These are phyloP conservation scores for Drosophila bocqueti DNA, from an alignment of 1,140 invertebrate genomes.

Conservation along the genomic window DNA sequence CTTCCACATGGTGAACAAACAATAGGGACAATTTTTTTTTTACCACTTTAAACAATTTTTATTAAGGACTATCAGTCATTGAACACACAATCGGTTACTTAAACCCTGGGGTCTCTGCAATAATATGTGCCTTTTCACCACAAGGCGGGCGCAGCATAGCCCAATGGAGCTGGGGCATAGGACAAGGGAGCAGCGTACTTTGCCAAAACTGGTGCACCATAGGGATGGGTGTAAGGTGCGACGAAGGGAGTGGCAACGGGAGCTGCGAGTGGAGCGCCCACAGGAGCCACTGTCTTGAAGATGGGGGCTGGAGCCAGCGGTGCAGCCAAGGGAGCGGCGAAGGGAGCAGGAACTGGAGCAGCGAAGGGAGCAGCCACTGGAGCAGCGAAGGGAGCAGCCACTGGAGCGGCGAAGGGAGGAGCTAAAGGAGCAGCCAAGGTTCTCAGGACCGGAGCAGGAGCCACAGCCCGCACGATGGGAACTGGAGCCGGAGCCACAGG, in stretches of 20 bases:
- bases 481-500: constrained; percentile 41
- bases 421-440: constrained; percentile 52
- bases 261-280: constrained; percentile 39
- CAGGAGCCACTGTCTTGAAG: constrained; percentile 21
- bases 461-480: constrained; percentile 18
- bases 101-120: constrained; percentile 39
- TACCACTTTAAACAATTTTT: constrained; percentile 64
- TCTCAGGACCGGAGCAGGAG: constrained; percentile 51
- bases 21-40: constrained; percentile 36
- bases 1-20: constrained; percentile 24
- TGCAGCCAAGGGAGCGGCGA: constrained; percentile 33
- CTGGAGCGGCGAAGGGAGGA: constrained; percentile 46
- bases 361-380: constrained; percentile 26
- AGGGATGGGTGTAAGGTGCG: constrained; percentile 43
- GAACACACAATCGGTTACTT: constrained; percentile 47
- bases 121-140: constrained; percentile 37
- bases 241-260: constrained; percentile 42
- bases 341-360: constrained; percentile 26
- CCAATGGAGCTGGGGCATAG: constrained; percentile 58
- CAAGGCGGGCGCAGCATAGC: constrained; percentile 64
- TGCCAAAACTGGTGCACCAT: constrained; percentile 48
- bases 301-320: constrained; percentile 19
- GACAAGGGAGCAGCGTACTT: constrained; percentile 62
- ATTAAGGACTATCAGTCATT: constrained; percentile 80
- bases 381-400: constrained; percentile 17